Evolutionary conservation across 2,797 vertebrate genomes (phyloP), one percentile per base, ranked within the genome.

Genomic region (Coreius guichenoti): DNA sequence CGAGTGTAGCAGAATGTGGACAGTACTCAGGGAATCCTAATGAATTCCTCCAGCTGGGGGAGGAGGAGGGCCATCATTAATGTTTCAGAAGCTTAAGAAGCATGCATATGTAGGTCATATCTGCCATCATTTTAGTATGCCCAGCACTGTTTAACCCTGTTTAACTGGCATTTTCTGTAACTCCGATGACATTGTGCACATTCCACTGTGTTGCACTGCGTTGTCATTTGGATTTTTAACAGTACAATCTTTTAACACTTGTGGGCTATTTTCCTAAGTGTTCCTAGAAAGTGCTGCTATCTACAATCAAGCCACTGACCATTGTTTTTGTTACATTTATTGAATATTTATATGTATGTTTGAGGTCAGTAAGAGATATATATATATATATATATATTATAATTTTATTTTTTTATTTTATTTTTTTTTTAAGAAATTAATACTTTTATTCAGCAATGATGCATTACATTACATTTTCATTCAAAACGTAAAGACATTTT

Each of bases 51-150:
- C 49, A 54, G 88, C 83, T 69, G 73, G 83, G 63, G 79, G 70
- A 86, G 84, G 90, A 86, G 87, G 72, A 83, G 87, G 58, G 82
- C 90, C 83, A 58, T 90, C 90, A 92, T 95, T 88, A 92, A 94
- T 93, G 91, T 94, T 94, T 93, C 83, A 94, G 54, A 76, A 90
- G 80, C 83, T 80, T 63, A 56, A 61, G 61, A 78, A 80, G 65
- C 23, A 14, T 87, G 51, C 65, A 78, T 74, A 89, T 91, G 69
- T 89, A 89, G 86, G 88, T 90, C 86, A 89, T 65, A 72, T 51
- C 33, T 77, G 61, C 54, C 61, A 33, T 84, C 54, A 49, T 67
- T 86, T 86, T 74, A 81, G 36, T 12, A 54, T 9, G 14, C 16
- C 67, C 86, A 69, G 49, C 78, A 83, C 83, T 76, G 73, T 89